These are phyloP conservation scores for Chalcosyrphus nemorum DNA, from an alignment of 2,888 invertebrate species.

Conservation along the genomic window DNA sequence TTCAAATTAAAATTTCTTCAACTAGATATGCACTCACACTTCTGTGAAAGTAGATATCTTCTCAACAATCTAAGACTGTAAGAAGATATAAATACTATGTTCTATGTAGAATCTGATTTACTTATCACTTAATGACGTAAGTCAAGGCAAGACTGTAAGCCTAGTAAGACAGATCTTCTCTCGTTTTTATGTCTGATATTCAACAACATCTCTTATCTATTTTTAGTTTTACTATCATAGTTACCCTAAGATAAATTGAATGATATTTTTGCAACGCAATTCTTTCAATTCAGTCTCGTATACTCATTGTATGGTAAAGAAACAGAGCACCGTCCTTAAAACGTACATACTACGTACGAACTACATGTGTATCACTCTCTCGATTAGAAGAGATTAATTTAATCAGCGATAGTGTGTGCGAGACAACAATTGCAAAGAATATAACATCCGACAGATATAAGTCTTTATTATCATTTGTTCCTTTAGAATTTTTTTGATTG, in stretches of 20 bases:
- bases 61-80: neutral
- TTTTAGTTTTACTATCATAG: constrained; percentile 9
- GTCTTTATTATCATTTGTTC: neutral
- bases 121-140: neutral
- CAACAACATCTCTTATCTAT: neutral
- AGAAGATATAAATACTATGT: neutral
- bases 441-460: constrained; percentile 13
- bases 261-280: constrained; percentile 20
- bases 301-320: neutral
- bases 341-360: too few relatives aligned
- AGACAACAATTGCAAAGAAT: neutral
- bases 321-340: neutral
- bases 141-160: neutral
- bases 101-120: neutral
- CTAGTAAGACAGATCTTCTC: neutral
- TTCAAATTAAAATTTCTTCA: neutral
- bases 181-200: neutral
- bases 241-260: neutral
- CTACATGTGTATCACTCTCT: constrained; percentile 4
- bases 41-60: neutral
- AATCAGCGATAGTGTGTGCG: neutral
- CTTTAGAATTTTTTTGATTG: neutral
- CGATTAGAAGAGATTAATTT: neutral
- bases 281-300: constrained; percentile 15
- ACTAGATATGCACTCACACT: neutral